These are phyloP conservation scores for Seriola aureovittata DNA, from an alignment of 2,113 vertebrate genomes.

Conservation along the genomic window DNA sequence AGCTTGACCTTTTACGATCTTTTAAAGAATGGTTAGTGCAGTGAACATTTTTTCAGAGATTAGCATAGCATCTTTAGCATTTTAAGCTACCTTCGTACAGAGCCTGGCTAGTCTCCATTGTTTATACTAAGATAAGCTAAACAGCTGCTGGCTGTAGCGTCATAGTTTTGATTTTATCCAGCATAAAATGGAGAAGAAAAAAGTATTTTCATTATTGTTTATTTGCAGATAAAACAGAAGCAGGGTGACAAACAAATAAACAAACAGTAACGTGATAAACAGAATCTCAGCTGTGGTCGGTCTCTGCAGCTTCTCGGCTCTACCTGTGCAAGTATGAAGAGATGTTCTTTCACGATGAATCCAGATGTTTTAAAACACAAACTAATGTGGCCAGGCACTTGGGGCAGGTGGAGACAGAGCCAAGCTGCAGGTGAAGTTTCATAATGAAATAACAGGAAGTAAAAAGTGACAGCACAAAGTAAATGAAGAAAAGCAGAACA, in stretches of 20 bases:
- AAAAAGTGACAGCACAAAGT: not conserved
- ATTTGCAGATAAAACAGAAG: slow-evolving; percentile 53
- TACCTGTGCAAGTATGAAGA: not conserved
- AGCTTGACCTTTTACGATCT: too few species aligned
- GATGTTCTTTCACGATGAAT: not conserved
- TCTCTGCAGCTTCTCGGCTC: not conserved
- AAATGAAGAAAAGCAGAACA: not conserved
- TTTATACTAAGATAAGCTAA: too few species aligned
- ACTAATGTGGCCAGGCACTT: slow-evolving; percentile 57
- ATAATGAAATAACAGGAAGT: not conserved
- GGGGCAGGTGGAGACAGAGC: slow-evolving; percentile 20
- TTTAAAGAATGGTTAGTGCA: too few species aligned
- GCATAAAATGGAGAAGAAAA: too few species aligned
- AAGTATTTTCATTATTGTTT: not conserved
- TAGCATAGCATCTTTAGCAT: too few species aligned
- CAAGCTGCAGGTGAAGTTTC: slow-evolving; percentile 2
- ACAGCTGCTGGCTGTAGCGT: too few species aligned
- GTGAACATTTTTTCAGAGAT: too few species aligned
- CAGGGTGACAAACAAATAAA: slow-evolving; percentile 13
- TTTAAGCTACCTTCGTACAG: too few species aligned
- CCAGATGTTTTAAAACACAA: not conserved
- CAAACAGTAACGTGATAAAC: not conserved
- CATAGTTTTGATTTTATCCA: too few species aligned
- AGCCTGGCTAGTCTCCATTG: too few species aligned
- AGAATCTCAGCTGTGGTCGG: not conserved